phyloP scores from a whole-genome alignment of 92 coral and sea anemone genomes.

The Epizoanthus scotinus region DNA sequence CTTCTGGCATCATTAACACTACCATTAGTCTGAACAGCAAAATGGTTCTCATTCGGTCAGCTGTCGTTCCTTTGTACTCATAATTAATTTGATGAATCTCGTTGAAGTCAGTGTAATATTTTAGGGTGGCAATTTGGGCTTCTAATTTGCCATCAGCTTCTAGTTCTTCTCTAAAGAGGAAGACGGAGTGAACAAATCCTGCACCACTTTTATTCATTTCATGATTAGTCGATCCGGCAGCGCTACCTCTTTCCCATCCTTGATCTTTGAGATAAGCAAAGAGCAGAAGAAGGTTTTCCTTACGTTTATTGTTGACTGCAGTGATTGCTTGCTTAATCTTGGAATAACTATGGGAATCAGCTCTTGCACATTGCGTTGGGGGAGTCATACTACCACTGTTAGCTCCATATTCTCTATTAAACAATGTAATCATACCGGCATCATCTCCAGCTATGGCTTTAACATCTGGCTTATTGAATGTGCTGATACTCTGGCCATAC shows the following conservation, averaged over 20 bases:
- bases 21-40: no score
- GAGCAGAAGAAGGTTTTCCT: slow-evolving; percentile 36
- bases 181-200: slow-evolving; percentile 67
- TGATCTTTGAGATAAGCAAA: slow-evolving; percentile 57
- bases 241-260: slow-evolving; percentile 72
- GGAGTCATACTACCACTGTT: background rate
- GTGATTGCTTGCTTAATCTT: background rate
- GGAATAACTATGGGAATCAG: slow-evolving; percentile 2
- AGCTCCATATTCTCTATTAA: slow-evolving; percentile 1
- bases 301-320: slow-evolving; percentile 32
- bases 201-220: slow-evolving; percentile 66
- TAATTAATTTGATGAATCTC: slow-evolving; percentile 51
- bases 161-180: slow-evolving; percentile 51
- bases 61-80: slow-evolving; percentile 50
- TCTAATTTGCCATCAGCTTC: background rate
- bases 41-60: slow-evolving; percentile 58
- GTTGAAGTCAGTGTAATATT: slow-evolving; percentile 56
- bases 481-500: slow-evolving; percentile 1
- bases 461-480: background rate
- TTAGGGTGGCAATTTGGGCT: slow-evolving; percentile 41
- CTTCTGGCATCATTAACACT: slow-evolving; percentile 64
- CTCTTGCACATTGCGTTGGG: background rate
- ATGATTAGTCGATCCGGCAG: slow-evolving; percentile 60
- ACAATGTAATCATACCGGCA: slow-evolving; percentile 13
- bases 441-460: slow-evolving; percentile 23